Conservation (phyloP, 2,888 invertebrate species). For the Hoplodrina ambigua region DNA sequence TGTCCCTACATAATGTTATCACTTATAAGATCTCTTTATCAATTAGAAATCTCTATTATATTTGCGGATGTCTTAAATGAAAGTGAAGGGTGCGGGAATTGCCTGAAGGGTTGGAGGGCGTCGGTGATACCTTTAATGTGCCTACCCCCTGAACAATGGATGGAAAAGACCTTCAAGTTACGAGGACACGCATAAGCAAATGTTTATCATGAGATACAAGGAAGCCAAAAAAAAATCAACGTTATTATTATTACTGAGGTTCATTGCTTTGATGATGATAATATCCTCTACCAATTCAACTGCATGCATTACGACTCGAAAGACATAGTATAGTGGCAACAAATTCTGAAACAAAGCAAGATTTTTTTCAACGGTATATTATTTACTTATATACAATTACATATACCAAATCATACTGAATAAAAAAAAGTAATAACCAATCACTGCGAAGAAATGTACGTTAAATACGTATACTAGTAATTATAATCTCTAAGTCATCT, state of each 20-base stretch:
- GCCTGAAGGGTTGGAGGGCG: conserved; percentile 46
- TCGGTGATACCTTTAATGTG: conserved; percentile 45
- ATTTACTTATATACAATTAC: too few relatives aligned
- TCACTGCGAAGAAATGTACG: too few relatives aligned
- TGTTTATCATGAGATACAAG: conserved; percentile 1
- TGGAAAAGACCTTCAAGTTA: conserved; percentile 9
- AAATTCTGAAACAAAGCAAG: too few relatives aligned
- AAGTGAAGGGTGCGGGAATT: conserved; percentile 44
- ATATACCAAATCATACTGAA: too few relatives aligned
- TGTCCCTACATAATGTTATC: conserved; percentile 33
- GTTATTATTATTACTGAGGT: neutral
- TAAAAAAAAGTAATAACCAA: too few relatives aligned
- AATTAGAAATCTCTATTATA: conserved; percentile 58
- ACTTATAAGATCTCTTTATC: conserved; percentile 54
- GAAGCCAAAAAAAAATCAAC: neutral
- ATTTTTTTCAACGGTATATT: too few relatives aligned
- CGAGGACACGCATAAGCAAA: conserved; percentile 5
- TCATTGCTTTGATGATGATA: neutral
- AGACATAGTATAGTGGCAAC: neutral
- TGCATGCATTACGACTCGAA: neutral
- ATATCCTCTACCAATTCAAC: neutral
- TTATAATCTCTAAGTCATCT: too few relatives aligned
- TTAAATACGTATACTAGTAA: too few relatives aligned
- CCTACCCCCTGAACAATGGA: conserved; percentile 29
- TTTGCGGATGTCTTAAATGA: conserved; percentile 47